phyloP scores from a whole-genome alignment of 1,140 invertebrate species.

The Drosophila navojoa region DNA sequence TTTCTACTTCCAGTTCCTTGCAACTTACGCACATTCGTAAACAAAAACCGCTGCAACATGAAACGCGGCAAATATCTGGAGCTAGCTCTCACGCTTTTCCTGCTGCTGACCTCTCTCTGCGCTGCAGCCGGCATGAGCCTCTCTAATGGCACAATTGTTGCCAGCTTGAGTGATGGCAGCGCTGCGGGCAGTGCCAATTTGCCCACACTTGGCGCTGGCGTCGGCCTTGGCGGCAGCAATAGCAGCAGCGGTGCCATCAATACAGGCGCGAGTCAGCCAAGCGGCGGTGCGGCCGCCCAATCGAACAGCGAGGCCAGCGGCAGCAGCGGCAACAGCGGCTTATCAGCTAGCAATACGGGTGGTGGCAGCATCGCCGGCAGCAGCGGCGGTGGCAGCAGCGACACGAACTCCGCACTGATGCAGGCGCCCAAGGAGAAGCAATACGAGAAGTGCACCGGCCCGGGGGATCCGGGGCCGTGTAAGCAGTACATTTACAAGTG shows the following conservation, averaged over 20 bases:
- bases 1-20: conserved; percentile 38
- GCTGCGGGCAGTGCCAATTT: conserved; percentile 45
- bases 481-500: conserved; percentile 88
- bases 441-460: conserved; percentile 79
- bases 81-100: not conserved
- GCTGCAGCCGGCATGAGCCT: conserved; percentile 44
- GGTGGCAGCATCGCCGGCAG: conserved; percentile 10
- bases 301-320: conserved; percentile 22
- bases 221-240: conserved; percentile 21
- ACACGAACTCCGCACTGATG: conserved; percentile 55
- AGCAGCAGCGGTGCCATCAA: conserved; percentile 27
- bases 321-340: conserved; percentile 1
- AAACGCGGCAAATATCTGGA: not conserved
- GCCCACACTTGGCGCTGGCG: conserved; percentile 34
- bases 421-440: conserved; percentile 67
- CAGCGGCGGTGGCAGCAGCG: conserved; percentile 13
- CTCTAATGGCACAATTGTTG: conserved; percentile 53
- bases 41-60: not conserved
- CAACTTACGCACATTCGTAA: not conserved
- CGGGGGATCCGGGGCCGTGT: conserved; percentile 86
- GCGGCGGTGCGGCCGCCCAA: conserved; percentile 6
- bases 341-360: conserved; percentile 29
- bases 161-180: conserved; percentile 26
- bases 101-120: conserved; percentile 10
- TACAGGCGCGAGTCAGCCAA: conserved; percentile 6